These are phyloP conservation scores for Phrynosoma platyrhinos DNA, from an alignment of 2,113 vertebrate genomes.

Conservation along the genomic window DNA sequence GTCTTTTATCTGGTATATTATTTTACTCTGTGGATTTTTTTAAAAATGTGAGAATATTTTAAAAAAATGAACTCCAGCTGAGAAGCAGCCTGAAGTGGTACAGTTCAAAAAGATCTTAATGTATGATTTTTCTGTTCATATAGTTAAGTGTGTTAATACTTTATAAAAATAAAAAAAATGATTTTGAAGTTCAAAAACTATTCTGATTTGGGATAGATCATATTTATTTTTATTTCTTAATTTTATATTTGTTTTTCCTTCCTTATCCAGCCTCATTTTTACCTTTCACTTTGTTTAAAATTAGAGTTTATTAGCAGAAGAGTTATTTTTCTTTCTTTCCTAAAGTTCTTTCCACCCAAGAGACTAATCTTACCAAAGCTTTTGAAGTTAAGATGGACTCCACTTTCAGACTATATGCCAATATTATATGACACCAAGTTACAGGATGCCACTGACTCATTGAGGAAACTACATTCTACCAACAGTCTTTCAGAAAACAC, in stretches of 20 bases:
- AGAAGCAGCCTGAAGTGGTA: not conserved
- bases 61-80: not conserved
- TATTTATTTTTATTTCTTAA: no score
- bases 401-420: not conserved
- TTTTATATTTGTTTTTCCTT: no score
- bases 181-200: not conserved
- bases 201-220: no score
- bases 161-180: no score
- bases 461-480: not conserved
- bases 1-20: not conserved
- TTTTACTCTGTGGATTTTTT: not conserved
- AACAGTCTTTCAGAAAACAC: not conserved
- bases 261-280: no score
- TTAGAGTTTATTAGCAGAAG: not conserved
- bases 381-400: not conserved
- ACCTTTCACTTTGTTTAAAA: no score
- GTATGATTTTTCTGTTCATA: not conserved
- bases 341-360: no score
- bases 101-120: not conserved
- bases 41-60: not conserved
- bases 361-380: not conserved
- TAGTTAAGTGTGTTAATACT: not conserved
- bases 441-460: not conserved
- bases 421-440: not conserved
- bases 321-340: not conserved